Base-by-base conservation (phyloP, 2,797 vertebrate genomes). In the Morus bassanus region DNA sequence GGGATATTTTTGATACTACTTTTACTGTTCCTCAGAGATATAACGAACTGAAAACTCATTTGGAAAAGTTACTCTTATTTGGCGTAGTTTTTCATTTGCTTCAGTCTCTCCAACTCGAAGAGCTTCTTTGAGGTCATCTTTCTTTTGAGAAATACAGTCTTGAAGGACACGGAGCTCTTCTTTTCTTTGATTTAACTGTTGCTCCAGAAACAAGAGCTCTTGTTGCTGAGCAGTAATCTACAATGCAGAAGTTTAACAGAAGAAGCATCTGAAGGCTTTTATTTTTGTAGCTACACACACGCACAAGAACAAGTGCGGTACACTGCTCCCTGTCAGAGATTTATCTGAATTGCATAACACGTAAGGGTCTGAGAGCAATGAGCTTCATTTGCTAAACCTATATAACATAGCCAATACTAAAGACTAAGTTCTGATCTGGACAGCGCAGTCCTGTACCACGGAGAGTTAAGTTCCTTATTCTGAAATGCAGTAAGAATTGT, bases 81-180 rank as follows among this genome's bases (percentile, higher is more conserved):
- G 98, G 65, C 12, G 39, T 33, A 98, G 98, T 35, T 98, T 98
- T 48, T 97, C 97, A 24, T 97, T 84, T 5, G 98, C 98, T 82
- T 99, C 98, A 8, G 93, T 83, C 92, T 99, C 98, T 23, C 98
- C 98, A 23, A 98, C 97, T 48, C 41, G 93, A 85, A 99, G 97
- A 16, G 97, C 98, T 82, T 98, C 98, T 60, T 96, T 83, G 83
- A 99, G 98, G 73, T 97, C 96, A 28, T 95, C 94, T 56, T 94
- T 98, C 84, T 97, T 98, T 76, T 98, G 97, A 84, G 97, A 96
- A 82, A 98, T 95, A 85, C 95, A 97, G 33, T 95, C 95, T 61
- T 98, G 98, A 37, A 99, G 97, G 13, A 97, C 93, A 21, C 5
- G 80, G 60, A 99, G 97, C 90, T 99, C 98, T 28, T 98, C 98